A percentile compares a stretch with the other conserved stretches of the same genome.
Evolutionary conservation across 2,113 vertebrate genomes (phyloP).

Genomic region (Podarcis cretensis): DNA sequence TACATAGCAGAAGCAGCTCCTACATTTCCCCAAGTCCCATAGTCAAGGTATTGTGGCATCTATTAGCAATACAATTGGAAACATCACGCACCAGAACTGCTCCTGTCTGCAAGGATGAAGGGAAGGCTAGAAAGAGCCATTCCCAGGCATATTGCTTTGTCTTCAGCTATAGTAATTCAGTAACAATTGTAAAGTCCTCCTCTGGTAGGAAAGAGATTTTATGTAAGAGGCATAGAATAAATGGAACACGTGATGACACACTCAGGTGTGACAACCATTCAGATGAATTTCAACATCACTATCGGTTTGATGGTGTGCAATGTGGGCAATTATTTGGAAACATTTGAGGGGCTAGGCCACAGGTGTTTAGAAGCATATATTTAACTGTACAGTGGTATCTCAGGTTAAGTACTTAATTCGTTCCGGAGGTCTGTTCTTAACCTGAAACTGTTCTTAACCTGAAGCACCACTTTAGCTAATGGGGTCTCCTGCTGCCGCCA

Average conservation of each 20-base stretch:
- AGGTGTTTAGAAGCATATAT: neutral
- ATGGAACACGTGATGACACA: neutral
- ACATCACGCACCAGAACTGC: neutral
- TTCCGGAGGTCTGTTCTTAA: too few species aligned
- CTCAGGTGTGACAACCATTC: neutral
- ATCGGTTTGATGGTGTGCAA: too few species aligned
- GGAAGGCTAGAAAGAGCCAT: neutral
- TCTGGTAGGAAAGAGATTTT: neutral
- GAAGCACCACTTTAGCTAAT: too few species aligned
- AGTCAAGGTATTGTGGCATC: neutral
- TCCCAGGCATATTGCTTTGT: neutral
- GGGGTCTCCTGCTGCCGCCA: too few species aligned
- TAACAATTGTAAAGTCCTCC: neutral
- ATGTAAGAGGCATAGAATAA: neutral
- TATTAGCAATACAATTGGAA: neutral
- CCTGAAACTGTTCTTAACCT: too few species aligned
- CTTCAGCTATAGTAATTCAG: neutral
- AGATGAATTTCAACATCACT: too few species aligned
- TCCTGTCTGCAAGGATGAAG: neutral
- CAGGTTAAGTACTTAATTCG: too few species aligned
- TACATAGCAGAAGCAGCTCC: too few species aligned
- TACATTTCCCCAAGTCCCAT: too few species aligned
- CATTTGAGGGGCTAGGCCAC: too few species aligned
- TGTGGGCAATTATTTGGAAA: too few species aligned
- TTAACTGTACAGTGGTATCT: neutral